phyloP scores from a whole-genome alignment of 35 echinoderm and acorn worm genomes.

The Strongylocentrotus purpuratus region DNA sequence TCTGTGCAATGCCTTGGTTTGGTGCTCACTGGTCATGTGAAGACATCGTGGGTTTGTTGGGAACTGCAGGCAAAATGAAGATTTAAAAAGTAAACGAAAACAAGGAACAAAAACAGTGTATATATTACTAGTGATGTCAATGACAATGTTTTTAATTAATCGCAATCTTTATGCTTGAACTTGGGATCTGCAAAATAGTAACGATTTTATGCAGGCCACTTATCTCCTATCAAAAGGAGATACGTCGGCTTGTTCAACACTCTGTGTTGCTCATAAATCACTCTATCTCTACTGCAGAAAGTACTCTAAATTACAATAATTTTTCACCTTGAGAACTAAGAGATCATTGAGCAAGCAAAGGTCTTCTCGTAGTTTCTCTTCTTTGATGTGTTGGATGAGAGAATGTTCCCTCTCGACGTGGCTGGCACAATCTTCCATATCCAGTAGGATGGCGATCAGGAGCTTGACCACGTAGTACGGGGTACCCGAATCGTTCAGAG shows the following conservation, averaged over 20 bases:
- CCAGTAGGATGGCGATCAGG: conserved; percentile 77
- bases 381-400: conserved; percentile 67
- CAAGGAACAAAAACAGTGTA: neutral
- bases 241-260: too few relatives aligned
- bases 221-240: too few relatives aligned
- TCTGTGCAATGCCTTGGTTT: conserved; percentile 60
- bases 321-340: conserved; percentile 80
- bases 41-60: conserved; percentile 68
- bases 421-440: conserved; percentile 88
- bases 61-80: conserved; percentile 66
- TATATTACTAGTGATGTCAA: neutral
- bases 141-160: too few relatives aligned
- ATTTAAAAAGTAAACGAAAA: neutral
- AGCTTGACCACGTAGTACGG: conserved; percentile 86
- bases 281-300: too few relatives aligned
- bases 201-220: too few relatives aligned
- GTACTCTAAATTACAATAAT: too few relatives aligned
- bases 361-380: conserved; percentile 76
- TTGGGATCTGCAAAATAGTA: too few relatives aligned
- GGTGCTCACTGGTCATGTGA: conserved; percentile 66
- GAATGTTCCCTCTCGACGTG: conserved; percentile 92
- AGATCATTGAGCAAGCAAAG: conserved; percentile 93
- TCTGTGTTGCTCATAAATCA: too few relatives aligned
- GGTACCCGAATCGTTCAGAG: conserved; percentile 79
- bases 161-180: too few relatives aligned